A percentile compares a stretch with the other conserved stretches of the same genome.
These are phyloP conservation scores for Anolis sagrei DNA, from an alignment of 2,113 vertebrate species.

Conservation along the genomic window DNA sequence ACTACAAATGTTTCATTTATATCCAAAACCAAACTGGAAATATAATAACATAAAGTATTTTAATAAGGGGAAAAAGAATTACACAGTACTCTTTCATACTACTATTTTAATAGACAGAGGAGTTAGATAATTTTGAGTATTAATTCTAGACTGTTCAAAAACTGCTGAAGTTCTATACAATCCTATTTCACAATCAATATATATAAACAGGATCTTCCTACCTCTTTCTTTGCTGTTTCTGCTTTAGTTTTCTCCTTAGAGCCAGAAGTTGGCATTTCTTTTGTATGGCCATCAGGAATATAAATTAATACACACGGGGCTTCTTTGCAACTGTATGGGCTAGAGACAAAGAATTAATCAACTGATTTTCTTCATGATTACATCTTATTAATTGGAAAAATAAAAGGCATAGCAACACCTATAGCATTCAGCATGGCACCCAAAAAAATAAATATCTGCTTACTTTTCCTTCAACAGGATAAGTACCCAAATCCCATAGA, in stretches of 20 bases:
- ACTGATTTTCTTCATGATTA: not conserved
- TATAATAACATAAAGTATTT: not conserved
- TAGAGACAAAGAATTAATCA: conserved; percentile 57
- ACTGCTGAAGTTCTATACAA: not conserved
- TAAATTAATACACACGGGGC: conserved; percentile 93
- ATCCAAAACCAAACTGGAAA: not conserved
- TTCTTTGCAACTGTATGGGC: conserved; percentile 94
- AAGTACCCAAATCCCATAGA: not conserved
- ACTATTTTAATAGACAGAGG: not conserved
- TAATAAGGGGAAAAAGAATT: not conserved
- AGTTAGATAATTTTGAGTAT: not conserved
- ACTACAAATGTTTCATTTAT: not conserved
- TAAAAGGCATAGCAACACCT: conserved; percentile 9
- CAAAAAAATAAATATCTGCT: not conserved
- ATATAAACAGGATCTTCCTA: conserved; percentile 60
- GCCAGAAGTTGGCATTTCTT: conserved; percentile 97
- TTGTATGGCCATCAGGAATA: conserved; percentile 96
- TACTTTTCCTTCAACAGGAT: not conserved
- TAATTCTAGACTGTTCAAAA: not conserved
- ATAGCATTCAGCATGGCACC: not conserved
- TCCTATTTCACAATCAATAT: not conserved
- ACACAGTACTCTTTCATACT: not conserved
- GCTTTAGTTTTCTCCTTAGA: conserved; percentile 94
- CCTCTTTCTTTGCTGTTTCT: conserved; percentile 80
- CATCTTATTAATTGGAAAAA: not conserved